Evolutionary conservation across 2,113 vertebrate genomes (phyloP), one percentile per base, ranked within the genome.

Genomic region (Neodon shergylaensis): DNA sequence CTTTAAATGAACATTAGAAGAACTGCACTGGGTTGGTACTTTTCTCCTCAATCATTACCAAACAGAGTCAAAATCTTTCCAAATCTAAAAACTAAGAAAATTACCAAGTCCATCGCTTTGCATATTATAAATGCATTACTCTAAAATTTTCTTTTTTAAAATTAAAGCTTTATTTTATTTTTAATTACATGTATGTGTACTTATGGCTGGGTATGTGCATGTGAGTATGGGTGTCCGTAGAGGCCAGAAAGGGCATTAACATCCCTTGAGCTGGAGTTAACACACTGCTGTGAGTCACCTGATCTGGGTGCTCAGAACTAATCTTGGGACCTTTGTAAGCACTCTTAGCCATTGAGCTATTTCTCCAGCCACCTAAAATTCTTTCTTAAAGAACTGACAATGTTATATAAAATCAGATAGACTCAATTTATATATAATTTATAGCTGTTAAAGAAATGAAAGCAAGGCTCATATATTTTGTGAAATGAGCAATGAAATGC

Each of bases 41-140:
- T 72, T 94, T 74, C 33, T 94, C 95, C 89, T 70, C 0, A 63
- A 47, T 97, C 12, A 68, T 33, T 78, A 97, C 12, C 36, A 88
- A 95, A 97, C 94, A 95, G 39, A 94, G 88, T 93, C 68, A 97
- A 78, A 76, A 68, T 92, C 42, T 86, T 33, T 0, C n/a, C 97
- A 22, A 90, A 78, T 24, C 21, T 94, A 89, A 96, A 93, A 94
- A 42, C 36, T 78, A 65, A 95, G 63, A 65, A 22, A 88, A 94
- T 65, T 83, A 44, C 28, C 82, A 85, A 33, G 36, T 39, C 83
- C 61, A 92, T 0, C 63, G 42, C 70, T 19, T 13, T 89, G 2
- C 61, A 33, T 58, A 85, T 52, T 92, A 16, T 92, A 11, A 94
- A 72, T 21, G 85, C 31, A 87, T n/a, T 96, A 28, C n/a, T 82